Evolutionary conservation across 1,140 invertebrate genomes (phyloP), one percentile per base, ranked within the genome.

Genomic region (Delia radicum): DNA sequence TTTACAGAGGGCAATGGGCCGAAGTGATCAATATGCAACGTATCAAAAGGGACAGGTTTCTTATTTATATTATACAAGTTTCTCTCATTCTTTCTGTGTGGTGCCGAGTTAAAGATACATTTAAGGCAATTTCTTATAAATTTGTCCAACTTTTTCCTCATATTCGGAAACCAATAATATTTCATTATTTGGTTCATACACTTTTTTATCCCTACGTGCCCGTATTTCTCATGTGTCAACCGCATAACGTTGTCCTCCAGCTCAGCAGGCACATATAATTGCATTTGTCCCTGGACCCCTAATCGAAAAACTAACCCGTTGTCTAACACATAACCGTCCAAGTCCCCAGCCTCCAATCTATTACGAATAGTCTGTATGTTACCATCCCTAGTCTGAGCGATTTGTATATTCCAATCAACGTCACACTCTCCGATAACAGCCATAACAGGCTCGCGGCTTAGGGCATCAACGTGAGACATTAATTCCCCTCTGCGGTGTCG

Each of bases 381-480:
- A 1, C 15, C 18, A 18, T 75, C 55, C 33, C 74, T 33, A 46
- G 26, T 61, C 21, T 77, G 77, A 13, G 69, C n/a, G 12, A 26
- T 31, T 42, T 31, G 31, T 18, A 75, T 26, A 13, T 67, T 29
- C 18, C 67, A 73, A 26, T 77, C 71, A 13, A 77, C 31, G 5
- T 75, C 69, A 8, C 48, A 15, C 5, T 21, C 28, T 27, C 71
- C 71, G 1, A 67, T 37, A n/a, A 18, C 31, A 13, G 33, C 71
- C 13, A 77, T 21, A 15, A 29, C 12, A 7, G 13, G 46, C 33
- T 10, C 48, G 4, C 77, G 15, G 86, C 10, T 82, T 76, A 76
- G 75, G 75, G 18, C 81, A 81, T 72, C 18, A 73, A 71, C 74
- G 86, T 73, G 74, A 88, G 85, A 80, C 77, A 85, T 79, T 0